Evolutionary conservation across 2,797 vertebrate species (phyloP).

Genomic region (Sebastes trivittatus): DNA sequence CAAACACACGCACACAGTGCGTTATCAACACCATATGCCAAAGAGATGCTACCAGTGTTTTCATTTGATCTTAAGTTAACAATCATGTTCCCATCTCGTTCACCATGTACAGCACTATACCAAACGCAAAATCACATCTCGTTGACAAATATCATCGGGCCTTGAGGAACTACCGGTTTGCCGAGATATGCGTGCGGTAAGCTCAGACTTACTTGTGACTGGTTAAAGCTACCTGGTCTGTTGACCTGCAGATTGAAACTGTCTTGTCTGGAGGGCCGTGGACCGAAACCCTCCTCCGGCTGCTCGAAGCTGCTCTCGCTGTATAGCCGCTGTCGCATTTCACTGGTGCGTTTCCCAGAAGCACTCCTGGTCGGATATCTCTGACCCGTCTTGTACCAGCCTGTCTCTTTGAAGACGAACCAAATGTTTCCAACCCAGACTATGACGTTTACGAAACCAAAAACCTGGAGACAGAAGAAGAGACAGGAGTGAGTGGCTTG

Average conservation of each 20-base stretch:
- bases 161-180: conserved; percentile 76
- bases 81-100: conserved; percentile 34
- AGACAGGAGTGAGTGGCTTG: background rate
- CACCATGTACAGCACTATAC: conserved; percentile 10
- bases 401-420: conserved; percentile 99
- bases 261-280: conserved; percentile 81
- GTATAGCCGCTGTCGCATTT: conserved; percentile 87
- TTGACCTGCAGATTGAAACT: conserved; percentile 68
- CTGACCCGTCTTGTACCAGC: conserved; percentile 94
- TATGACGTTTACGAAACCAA: conserved; percentile 95
- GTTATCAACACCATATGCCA: background rate
- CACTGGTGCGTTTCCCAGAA: conserved; percentile 89
- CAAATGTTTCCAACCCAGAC: conserved; percentile 99
- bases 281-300: conserved; percentile 81
- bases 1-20: too few relatives aligned
- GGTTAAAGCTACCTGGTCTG: conserved; percentile 65
- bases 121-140: conserved; percentile 80
- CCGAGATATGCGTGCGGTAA: conserved; percentile 79
- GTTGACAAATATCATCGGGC: conserved; percentile 90
- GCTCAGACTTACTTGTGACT: conserved; percentile 67
- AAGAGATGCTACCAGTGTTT: background rate
- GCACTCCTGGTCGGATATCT: conserved; percentile 86
- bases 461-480: conserved; percentile 83
- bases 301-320: conserved; percentile 91
- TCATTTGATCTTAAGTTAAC: background rate